Percentiles rank a stretch among this genome's conserved stretches.
Conservation (phyloP, 23 tunicate genomes). For the Oikopleura albicans region DNA sequence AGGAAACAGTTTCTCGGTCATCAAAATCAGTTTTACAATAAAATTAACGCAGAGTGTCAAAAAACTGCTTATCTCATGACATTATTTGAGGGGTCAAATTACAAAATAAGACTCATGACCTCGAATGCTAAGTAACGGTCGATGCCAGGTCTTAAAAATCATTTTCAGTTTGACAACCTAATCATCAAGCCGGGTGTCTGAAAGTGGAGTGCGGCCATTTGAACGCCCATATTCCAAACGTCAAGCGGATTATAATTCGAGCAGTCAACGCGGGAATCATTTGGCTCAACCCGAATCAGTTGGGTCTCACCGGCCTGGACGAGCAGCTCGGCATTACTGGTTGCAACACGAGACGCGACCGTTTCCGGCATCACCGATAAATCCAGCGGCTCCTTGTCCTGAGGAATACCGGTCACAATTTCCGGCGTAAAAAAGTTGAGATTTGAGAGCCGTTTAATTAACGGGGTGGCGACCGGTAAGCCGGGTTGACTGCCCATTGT, state of each 20-base stretch:
- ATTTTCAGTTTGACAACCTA: no score
- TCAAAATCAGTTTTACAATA: no score
- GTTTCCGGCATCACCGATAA: constrained; percentile 11
- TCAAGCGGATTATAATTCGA: constrained; percentile 89
- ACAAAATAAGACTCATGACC: no score
- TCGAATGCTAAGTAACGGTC: no score
- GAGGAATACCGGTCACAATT: constrained; percentile 7
- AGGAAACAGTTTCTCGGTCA: no score
- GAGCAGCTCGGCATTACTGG: not conserved
- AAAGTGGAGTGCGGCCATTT: constrained; percentile 85
- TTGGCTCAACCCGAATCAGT: constrained; percentile 72
- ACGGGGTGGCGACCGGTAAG: not conserved
- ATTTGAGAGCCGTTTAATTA: not conserved
- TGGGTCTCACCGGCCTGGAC: constrained; percentile 24
- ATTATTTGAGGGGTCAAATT: no score
- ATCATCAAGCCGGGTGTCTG: not conserved
- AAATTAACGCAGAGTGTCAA: no score
- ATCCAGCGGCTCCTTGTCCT: not conserved
- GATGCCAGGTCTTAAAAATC: no score
- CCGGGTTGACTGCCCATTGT: not conserved
- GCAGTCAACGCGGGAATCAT: constrained; percentile 57
- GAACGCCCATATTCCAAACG: constrained; percentile 95
- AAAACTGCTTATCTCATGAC: no score
- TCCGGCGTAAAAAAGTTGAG: not conserved
- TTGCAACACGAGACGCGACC: not conserved